phyloP scores from a whole-genome alignment of 2,113 vertebrate species.

The Notiomystis cincta region DNA sequence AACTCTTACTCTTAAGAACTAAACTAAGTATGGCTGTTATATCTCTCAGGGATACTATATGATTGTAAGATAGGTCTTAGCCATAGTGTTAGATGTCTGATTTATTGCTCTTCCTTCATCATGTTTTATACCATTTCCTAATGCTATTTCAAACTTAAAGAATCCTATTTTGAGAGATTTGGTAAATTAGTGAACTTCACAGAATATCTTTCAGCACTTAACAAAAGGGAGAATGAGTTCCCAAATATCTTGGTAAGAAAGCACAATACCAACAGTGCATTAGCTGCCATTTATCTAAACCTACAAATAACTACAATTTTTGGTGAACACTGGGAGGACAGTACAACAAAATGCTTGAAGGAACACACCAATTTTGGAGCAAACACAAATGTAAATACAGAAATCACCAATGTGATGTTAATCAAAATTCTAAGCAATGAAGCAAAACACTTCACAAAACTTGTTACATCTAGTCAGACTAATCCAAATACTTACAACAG shows the following conservation, averaged over 20 bases:
- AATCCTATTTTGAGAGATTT: neutral
- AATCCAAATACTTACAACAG: neutral
- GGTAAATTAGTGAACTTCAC: neutral
- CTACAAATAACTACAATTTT: neutral
- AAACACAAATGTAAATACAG: slow-evolving; percentile 37
- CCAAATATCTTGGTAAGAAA: neutral
- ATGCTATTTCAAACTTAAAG: neutral
- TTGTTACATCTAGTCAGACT: neutral
- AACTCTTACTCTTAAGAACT: neutral
- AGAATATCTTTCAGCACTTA: neutral
- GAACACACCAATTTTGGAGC: neutral
- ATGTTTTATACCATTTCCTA: neutral
- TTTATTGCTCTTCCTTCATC: neutral
- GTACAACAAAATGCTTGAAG: neutral
- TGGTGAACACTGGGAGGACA: neutral
- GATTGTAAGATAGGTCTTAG: neutral
- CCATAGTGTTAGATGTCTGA: neutral
- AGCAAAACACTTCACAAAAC: slow-evolving; percentile 33
- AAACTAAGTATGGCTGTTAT: neutral
- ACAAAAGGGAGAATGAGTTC: slow-evolving; percentile 10
- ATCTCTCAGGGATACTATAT: neutral
- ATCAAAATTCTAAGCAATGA: slow-evolving; percentile 23
- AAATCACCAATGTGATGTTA: neutral
- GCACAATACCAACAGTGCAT: neutral
- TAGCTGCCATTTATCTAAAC: neutral